Percentiles rank a stretch among this genome's conserved stretches.
phyloP scores from a whole-genome alignment of 2,113 vertebrate genomes.

The Origma solitaria region DNA sequence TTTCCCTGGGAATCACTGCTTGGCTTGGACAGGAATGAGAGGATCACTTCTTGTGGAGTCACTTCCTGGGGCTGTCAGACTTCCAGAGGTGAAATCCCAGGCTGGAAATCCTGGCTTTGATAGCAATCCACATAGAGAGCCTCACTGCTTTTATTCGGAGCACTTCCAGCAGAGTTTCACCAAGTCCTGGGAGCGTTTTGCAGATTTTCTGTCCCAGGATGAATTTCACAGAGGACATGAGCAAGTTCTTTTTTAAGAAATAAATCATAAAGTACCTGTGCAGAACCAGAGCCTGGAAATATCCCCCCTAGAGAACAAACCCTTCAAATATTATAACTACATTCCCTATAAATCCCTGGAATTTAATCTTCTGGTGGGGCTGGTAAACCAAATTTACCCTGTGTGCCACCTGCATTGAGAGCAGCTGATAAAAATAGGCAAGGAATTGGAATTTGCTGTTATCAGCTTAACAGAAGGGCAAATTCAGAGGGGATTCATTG shows the following conservation, averaged over 20 bases:
- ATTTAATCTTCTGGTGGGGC: neutral
- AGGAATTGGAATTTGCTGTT: neutral
- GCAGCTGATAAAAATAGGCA: neutral
- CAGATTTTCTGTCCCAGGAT: neutral
- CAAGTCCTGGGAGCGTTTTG: neutral
- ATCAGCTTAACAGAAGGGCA: neutral
- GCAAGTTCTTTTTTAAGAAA: neutral
- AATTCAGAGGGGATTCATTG: neutral
- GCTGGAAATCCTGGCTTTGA: neutral
- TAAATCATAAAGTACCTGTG: neutral
- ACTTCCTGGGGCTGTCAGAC: neutral
- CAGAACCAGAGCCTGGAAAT: neutral
- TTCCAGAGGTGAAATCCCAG: neutral
- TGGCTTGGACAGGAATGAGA: neutral
- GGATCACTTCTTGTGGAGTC: neutral
- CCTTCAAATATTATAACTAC: neutral
- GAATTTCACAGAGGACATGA: neutral
- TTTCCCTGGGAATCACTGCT: neutral
- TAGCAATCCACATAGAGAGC: neutral
- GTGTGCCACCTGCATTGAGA: neutral
- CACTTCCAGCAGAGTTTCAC: neutral
- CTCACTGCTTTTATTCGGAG: neutral
- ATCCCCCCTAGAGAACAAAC: neutral
- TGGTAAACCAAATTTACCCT: neutral
- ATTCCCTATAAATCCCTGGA: neutral